phyloP scores from a whole-genome alignment of 2,113 vertebrate species.

The Shinisaurus crocodilurus region DNA sequence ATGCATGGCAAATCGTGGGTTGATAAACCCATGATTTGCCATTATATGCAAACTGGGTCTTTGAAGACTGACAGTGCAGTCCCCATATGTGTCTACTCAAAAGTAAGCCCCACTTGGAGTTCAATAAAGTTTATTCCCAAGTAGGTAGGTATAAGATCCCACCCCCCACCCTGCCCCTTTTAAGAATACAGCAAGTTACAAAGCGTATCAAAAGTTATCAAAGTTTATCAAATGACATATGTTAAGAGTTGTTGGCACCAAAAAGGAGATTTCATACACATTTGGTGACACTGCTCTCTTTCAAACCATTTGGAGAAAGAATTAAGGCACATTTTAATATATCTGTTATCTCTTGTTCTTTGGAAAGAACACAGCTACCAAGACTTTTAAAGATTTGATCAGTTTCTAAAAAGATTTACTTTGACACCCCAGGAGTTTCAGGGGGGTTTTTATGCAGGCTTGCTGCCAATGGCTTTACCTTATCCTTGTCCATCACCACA shows the following conservation, averaged over 20 bases:
- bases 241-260: background rate
- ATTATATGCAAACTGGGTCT: no score
- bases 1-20: no score
- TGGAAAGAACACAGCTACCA: background rate
- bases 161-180: background rate
- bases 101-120: no score
- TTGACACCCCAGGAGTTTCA: background rate
- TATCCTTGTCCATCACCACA: conserved; percentile 92
- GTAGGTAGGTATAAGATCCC: no score
- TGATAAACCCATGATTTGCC: no score
- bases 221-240: background rate
- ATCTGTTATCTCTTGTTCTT: background rate
- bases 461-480: conserved; percentile 71
- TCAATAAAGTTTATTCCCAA: no score
- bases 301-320: background rate
- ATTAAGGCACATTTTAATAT: background rate
- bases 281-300: no score
- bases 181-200: background rate
- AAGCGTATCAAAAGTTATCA: no score
- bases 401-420: background rate
- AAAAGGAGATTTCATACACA: background rate
- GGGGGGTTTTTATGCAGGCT: background rate
- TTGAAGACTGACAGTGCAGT: no score
- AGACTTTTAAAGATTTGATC: background rate
- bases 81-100: no score